Conservation (phyloP, 2,797 vertebrate species). For the Enteromius unitaeniatus region DNA sequence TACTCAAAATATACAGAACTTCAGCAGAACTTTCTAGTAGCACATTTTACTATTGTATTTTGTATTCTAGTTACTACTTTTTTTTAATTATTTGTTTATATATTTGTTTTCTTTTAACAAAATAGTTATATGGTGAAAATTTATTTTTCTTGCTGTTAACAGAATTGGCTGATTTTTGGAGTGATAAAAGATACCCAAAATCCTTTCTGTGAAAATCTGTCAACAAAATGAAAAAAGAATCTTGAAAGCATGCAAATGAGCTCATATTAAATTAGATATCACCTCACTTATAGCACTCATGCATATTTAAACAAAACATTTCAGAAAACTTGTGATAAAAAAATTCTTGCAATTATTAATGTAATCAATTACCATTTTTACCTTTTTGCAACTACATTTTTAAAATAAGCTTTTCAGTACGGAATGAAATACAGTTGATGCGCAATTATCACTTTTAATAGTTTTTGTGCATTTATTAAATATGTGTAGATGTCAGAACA, state of each 20-base stretch:
- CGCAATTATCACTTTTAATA: neutral
- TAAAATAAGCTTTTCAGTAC: neutral
- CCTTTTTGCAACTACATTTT: too few relatives aligned
- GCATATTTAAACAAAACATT: neutral
- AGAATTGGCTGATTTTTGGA: neutral
- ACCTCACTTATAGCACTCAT: neutral
- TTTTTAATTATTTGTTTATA: neutral
- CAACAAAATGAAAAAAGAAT: neutral
- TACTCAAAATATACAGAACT: neutral
- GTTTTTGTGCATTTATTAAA: neutral
- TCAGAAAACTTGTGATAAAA: neutral
- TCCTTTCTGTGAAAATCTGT: neutral
- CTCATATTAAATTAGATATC: neutral
- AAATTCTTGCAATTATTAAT: neutral
- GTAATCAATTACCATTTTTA: neutral
- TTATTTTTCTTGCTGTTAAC: neutral
- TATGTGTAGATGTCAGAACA: neutral
- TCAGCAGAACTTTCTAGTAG: neutral
- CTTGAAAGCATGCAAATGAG: neutral
- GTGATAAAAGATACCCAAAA: neutral
- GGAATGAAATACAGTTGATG: neutral
- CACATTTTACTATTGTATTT: neutral
- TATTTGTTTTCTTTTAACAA: neutral
- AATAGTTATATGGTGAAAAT: neutral
- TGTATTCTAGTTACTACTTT: too few relatives aligned